phyloP scores from a whole-genome alignment of 2,113 vertebrate species.

The Podiceps cristatus region DNA sequence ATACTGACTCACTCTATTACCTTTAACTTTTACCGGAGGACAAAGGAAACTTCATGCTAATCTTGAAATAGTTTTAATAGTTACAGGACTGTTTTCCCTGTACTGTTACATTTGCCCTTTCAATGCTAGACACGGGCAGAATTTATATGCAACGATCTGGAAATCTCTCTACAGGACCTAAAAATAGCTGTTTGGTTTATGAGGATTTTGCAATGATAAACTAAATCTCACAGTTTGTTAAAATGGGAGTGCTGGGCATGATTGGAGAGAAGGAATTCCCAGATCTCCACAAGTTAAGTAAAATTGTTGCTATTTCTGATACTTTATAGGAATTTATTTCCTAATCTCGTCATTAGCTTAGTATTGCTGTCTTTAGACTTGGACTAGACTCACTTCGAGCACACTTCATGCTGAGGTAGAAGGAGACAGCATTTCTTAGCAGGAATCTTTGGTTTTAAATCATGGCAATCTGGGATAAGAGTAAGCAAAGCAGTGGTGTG shows the following conservation, averaged over 20 bases:
- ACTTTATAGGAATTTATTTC: neutral
- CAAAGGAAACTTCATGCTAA: neutral
- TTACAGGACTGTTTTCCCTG: neutral
- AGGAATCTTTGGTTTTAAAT: neutral
- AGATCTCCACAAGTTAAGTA: neutral
- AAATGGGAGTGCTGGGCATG: neutral
- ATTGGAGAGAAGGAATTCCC: neutral
- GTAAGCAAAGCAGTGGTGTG: neutral
- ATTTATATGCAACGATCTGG: neutral
- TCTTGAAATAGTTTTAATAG: neutral
- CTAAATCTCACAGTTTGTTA: neutral
- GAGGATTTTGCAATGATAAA: neutral
- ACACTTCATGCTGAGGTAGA: neutral
- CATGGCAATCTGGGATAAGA: neutral
- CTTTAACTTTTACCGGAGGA: neutral
- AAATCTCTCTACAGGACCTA: neutral
- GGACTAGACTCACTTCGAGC: neutral
- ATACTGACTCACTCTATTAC: neutral
- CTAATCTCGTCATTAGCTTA: neutral
- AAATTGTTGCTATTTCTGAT: neutral
- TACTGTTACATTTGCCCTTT: neutral
- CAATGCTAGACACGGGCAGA: neutral
- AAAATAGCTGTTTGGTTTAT: constrained; percentile 1
- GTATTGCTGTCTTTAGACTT: neutral
- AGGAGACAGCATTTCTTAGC: neutral